Base-by-base conservation (phyloP, 2,888 invertebrate genomes). In the Rosalia funebris region DNA sequence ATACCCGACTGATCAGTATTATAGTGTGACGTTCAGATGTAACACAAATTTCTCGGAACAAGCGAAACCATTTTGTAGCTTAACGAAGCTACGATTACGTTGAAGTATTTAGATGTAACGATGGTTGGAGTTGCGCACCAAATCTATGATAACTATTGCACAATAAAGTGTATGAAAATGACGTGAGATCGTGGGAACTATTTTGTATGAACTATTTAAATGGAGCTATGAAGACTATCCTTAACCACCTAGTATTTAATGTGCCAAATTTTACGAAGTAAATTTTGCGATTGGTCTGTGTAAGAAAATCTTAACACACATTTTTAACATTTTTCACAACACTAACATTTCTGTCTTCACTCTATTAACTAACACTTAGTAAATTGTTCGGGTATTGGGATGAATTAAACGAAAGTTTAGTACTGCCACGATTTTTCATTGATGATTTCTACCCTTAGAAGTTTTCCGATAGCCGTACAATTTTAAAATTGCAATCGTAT, bases 281-380 rank as follows among this genome's bases (percentile, higher is more conserved):
- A 67, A 66, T 66, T 71, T 68, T 72, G 70, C 68, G 70, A 72
- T 69, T 69, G 70, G 62, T 70, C 68, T 70, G 68, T 70, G 66
- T 56, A 56, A 25, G 10, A 57, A 45, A 39, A 58, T 60, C 20
- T 17, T 47, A 59, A 50, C 44, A 48, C n/a, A n/a, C 50, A 12
- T 44, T 60, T 62, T 53, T 61, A 60, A 65, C 61, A 57, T 61
- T 62, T 59, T 57, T 52, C 56, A 44, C 45, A 62, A 59, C 52
- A 60, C 34, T 37, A 54, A 57, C 57, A 53, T 54, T 57, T 58
- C 63, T 63, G 63, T 67, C 67, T 67, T 67, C 67, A 63, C 37
- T 61, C 52, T 54, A 47, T 16, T 62, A 64, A 60, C 46, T 31
- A 19, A 31, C 37, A 52, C 14, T 16, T n/a, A n/a, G n/a, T n/a